Evolutionary conservation across 2,113 vertebrate genomes (phyloP), one percentile per base, ranked within the genome.

Genomic region (Odontesthes bonariensis): DNA sequence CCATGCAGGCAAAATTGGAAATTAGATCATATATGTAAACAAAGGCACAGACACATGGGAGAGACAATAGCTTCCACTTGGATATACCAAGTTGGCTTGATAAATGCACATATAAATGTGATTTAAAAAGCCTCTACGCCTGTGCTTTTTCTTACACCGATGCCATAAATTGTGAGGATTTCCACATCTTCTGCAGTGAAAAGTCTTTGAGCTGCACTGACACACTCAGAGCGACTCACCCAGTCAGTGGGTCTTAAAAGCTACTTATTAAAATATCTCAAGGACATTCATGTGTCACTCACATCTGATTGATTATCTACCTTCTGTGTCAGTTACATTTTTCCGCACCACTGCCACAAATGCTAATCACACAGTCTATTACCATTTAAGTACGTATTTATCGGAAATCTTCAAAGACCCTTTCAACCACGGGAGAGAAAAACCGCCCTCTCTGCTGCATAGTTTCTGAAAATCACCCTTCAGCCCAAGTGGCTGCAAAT

Each of bases 11-110:
- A 40, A 32, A 66, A 81, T 60, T 59, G 16, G 54, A 87, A 76
- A 87, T 77, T 51, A 64, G 53, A 82, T 82, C 60, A 77, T 47
- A 73, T 54, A 67, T 77, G 79, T 82, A 70, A 82, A 84, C 58
- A 73, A 61, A 77, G 65, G 63, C 23, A 23, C 14, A 35, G 2
- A 16, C 57, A 59, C 2, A 14, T 0, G 23, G 40, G 2, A 55
- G 35, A 58, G 57, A 79, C 59, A 73, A 69, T 53, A 71, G 55
- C 17, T 70, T 63, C 46, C 49, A 69, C 75, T 75, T 62, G 60
- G 42, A 80, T 49, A 23, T 47, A 57, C 17, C 5, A 14, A 32
- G 58, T 62, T 55, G 20, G 42, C n/a, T 75, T 66, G 61, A 76
- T 58, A 73, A 75, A 82, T 17, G 7, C 56, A 32, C 1, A 69